These are phyloP conservation scores for Cyprinella venusta DNA, from an alignment of 2,797 vertebrate genomes.

Conservation along the genomic window DNA sequence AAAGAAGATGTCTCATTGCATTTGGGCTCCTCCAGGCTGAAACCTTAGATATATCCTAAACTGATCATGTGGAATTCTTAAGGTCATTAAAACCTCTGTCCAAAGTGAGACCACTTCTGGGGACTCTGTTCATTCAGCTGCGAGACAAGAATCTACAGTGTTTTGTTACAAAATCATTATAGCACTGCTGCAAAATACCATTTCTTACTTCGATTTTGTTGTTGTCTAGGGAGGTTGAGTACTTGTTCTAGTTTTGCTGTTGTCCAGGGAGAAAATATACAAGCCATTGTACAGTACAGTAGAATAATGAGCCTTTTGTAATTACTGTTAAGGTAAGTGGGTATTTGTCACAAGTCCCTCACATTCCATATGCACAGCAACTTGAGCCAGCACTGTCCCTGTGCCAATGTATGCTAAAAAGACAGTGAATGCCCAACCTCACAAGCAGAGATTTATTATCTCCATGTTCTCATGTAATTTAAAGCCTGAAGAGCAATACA, in stretches of 20 bases:
- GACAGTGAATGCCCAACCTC: constrained; percentile 47
- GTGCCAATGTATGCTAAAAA: constrained; percentile 31
- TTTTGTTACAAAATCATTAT: constrained; percentile 52
- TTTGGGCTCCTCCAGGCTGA: constrained; percentile 2
- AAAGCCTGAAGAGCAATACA: constrained; percentile 26
- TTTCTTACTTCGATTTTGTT: constrained; percentile 54
- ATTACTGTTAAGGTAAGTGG: constrained; percentile 66
- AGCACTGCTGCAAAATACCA: constrained; percentile 59
- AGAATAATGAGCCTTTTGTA: constrained; percentile 63
- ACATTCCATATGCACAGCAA: constrained; percentile 57
- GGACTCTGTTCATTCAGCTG: constrained; percentile 59
- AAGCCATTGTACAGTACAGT: constrained; percentile 56
- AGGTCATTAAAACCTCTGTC: constrained; percentile 68
- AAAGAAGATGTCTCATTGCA: constrained; percentile 1
- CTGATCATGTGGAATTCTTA: constrained; percentile 53
- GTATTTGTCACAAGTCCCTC: constrained; percentile 62
- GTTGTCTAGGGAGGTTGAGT: background rate
- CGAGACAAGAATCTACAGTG: constrained; percentile 39
- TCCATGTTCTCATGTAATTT: constrained; percentile 37
- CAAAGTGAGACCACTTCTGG: constrained; percentile 72
- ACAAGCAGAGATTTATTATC: constrained; percentile 39
- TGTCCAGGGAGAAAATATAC: constrained; percentile 64
- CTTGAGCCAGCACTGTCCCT: constrained; percentile 50
- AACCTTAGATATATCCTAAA: constrained; percentile 22
- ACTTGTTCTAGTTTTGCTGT: constrained; percentile 52